phyloP scores from a whole-genome alignment of 23 tunicate genomes.

The Oikopleura dioica region DNA sequence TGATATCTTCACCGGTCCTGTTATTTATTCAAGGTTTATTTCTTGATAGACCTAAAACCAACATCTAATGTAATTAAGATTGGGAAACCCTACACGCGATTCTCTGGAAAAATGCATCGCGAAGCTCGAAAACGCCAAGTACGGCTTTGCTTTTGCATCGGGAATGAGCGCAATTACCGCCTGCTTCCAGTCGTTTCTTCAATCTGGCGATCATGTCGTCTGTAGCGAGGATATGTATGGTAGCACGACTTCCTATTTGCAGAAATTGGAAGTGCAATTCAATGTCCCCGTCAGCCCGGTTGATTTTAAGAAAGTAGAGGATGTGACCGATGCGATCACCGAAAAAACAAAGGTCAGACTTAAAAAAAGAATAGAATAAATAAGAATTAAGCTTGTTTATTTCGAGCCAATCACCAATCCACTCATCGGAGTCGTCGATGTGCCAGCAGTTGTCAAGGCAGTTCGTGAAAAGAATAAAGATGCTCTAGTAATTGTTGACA shows the following conservation, averaged over 20 bases:
- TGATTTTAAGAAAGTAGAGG: conserved; percentile 36
- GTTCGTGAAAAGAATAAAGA: conserved; percentile 18
- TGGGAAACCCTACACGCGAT: conserved; percentile 69
- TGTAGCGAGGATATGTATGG: conserved; percentile 88
- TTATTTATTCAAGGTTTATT: too few species aligned
- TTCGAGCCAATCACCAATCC: conserved; percentile 75
- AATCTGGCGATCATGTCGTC: conserved; percentile 76
- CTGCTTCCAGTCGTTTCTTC: too few species aligned
- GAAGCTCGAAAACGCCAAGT: conserved; percentile 49
- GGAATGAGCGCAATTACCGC: conserved; percentile 56
- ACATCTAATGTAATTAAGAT: too few species aligned
- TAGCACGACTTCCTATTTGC: conserved; percentile 67
- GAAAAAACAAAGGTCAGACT: conserved; percentile 73
- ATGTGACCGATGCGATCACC: conserved; percentile 36
- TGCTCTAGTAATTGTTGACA: conserved; percentile 46
- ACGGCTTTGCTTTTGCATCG: conserved; percentile 57
- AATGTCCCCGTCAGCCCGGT: conserved; percentile 39
- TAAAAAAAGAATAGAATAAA: too few species aligned
- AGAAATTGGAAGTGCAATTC: conserved; percentile 43
- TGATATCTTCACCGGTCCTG: too few species aligned
- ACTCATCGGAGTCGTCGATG: conserved; percentile 67
- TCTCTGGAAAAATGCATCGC: conserved; percentile 68
- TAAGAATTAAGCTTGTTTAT: too few species aligned
- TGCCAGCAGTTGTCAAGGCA: conserved; percentile 38
- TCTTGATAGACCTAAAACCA: too few species aligned